Evolutionary conservation across 1,140 invertebrate genomes (phyloP).

Genomic region (Nephila pilipes): DNA sequence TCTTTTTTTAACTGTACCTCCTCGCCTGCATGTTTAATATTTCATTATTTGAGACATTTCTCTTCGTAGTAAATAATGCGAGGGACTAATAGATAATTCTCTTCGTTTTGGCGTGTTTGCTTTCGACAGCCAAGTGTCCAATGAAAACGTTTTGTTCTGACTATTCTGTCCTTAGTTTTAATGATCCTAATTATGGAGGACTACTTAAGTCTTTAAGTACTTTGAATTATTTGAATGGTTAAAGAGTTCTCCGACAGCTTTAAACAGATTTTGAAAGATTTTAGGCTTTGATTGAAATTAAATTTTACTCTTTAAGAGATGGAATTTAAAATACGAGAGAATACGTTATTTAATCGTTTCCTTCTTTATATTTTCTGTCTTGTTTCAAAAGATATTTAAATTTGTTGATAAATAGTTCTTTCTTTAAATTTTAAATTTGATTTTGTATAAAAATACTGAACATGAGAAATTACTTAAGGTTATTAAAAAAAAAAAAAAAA

Average conservation of each 20-base stretch:
- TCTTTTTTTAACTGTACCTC: not conserved
- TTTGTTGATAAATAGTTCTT: not conserved
- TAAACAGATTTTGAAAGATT: not conserved
- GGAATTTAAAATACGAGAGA: not conserved
- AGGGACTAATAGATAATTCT: conserved; percentile 16
- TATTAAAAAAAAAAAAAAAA: too few relatives aligned
- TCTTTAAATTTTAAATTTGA: too few relatives aligned
- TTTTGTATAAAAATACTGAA: too few relatives aligned
- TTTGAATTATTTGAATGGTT: conserved; percentile 47
- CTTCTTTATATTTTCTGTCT: not conserved
- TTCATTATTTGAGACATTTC: conserved; percentile 19
- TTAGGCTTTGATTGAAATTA: not conserved
- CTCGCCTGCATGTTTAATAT: not conserved
- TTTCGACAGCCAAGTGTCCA: not conserved
- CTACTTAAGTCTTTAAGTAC: conserved; percentile 43
- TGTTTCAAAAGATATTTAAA: not conserved
- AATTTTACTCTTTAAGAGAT: not conserved
- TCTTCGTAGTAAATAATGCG: not conserved
- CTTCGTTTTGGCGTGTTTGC: conserved; percentile 17
- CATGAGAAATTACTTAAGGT: too few relatives aligned
- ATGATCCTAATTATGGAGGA: conserved; percentile 33
- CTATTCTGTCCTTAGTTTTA: not conserved
- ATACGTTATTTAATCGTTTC: not conserved
- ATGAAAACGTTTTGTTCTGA: not conserved
- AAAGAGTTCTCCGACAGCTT: not conserved